Conservation (phyloP, 92 coral and sea anemone genomes). For the Porites rus region DNA sequence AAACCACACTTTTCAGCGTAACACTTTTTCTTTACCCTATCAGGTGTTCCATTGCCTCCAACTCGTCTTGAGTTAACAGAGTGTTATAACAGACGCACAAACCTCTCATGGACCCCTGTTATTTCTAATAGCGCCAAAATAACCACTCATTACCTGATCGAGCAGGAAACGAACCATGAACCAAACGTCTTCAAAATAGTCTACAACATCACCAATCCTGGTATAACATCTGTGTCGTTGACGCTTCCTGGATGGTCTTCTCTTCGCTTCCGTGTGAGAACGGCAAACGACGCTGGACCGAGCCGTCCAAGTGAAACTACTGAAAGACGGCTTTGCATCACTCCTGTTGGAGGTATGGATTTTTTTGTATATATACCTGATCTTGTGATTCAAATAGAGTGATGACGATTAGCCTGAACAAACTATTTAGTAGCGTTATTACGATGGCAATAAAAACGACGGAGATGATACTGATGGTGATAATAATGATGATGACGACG, state of each 20-base stretch:
- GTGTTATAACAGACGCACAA: slow-evolving; percentile 66
- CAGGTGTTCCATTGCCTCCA: slow-evolving; percentile 86
- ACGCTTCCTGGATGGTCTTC: slow-evolving; percentile 72
- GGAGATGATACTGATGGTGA: no score
- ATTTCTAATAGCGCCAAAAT: slow-evolving; percentile 55
- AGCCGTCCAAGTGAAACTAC: slow-evolving; percentile 85
- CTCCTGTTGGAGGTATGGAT: slow-evolving; percentile 27
- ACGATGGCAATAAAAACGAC: no score
- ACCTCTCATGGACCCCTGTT: slow-evolving; percentile 76
- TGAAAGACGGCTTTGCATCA: neutral
- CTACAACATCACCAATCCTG: slow-evolving; percentile 55
- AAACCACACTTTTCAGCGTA: neutral
- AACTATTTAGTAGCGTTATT: no score
- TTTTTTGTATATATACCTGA: no score
- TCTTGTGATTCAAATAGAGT: no score
- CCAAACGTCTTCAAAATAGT: slow-evolving; percentile 53
- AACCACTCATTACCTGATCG: slow-evolving; percentile 65
- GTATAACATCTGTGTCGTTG: slow-evolving; percentile 30
- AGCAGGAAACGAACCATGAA: slow-evolving; percentile 71
- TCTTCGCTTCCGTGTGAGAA: slow-evolving; percentile 83
- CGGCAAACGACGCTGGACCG: slow-evolving; percentile 75
- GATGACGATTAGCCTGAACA: no score
- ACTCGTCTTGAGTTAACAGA: slow-evolving; percentile 55
- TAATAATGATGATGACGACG: no score
- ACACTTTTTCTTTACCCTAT: neutral